phyloP scores from a whole-genome alignment of 2,797 vertebrate genomes.

The Cetoscarus ocellatus region DNA sequence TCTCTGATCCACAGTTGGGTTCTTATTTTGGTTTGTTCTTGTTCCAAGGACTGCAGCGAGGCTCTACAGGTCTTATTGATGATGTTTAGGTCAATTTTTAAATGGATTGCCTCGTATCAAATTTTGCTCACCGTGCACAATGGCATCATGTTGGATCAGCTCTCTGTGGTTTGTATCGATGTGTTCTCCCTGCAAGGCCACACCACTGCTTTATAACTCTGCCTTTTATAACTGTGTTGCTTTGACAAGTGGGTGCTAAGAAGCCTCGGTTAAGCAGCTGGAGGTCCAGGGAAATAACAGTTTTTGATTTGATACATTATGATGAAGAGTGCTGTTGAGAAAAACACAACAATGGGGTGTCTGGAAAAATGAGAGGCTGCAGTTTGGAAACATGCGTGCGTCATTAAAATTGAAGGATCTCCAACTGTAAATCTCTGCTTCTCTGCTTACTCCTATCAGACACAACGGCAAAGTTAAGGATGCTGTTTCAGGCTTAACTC shows the following conservation, averaged over 20 bases:
- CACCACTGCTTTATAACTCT: conserved; percentile 23
- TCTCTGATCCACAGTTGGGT: background rate
- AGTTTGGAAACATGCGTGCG: background rate
- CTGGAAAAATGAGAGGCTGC: background rate
- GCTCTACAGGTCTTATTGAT: conserved; percentile 57
- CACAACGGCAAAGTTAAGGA: background rate
- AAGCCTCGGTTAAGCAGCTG: conserved; percentile 23
- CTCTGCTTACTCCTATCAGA: background rate
- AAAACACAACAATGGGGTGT: background rate
- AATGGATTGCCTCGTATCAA: conserved; percentile 72
- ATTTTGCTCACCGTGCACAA: conserved; percentile 69
- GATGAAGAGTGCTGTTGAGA: background rate
- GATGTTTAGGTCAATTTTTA: conserved; percentile 62
- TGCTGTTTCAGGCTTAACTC: conserved; percentile 4
- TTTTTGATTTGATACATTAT: background rate
- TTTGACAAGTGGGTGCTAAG: conserved; percentile 17
- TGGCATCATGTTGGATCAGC: conserved; percentile 65
- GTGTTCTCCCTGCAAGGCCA: conserved; percentile 46
- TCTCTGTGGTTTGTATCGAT: conserved; percentile 60
- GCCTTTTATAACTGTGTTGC: conserved; percentile 20
- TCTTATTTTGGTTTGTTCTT: conserved; percentile 23
- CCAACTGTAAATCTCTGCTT: background rate
- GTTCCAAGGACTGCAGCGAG: conserved; percentile 28
- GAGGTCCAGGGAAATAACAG: background rate
- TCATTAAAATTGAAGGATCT: background rate